These are phyloP conservation scores for Diarsia dahlii DNA, from an alignment of 2,888 invertebrate genomes.

Conservation along the genomic window DNA sequence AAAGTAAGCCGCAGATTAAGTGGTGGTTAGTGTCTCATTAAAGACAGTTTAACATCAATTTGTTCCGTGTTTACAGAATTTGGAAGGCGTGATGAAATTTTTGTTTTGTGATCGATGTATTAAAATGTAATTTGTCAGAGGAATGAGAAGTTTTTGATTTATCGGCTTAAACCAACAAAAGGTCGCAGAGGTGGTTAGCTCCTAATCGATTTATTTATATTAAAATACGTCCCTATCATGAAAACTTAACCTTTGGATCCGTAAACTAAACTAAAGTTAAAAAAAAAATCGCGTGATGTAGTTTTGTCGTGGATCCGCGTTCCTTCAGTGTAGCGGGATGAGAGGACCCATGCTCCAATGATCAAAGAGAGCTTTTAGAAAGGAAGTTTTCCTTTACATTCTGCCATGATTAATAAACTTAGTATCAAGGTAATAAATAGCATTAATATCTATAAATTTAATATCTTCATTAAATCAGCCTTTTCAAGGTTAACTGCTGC, in stretches of 20 bases:
- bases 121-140: constrained; percentile 36
- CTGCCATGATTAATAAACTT: not conserved
- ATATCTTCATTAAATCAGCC: not conserved
- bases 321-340: too few relatives aligned
- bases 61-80: constrained; percentile 42
- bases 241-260: too few relatives aligned
- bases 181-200: not conserved
- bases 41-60: constrained; percentile 50
- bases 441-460: not conserved
- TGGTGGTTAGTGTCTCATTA: constrained; percentile 59
- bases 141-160: constrained; percentile 18
- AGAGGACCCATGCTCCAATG: too few relatives aligned
- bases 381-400: not conserved
- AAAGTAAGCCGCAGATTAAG: constrained; percentile 64
- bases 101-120: constrained; percentile 25
- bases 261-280: too few relatives aligned
- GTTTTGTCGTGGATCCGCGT: too few relatives aligned
- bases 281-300: too few relatives aligned
- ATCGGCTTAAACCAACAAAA: constrained; percentile 7
- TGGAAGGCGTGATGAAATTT: constrained; percentile 29
- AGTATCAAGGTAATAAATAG: not conserved
- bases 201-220: constrained; percentile 15
- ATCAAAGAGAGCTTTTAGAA: not conserved
- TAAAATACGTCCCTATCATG: not conserved
- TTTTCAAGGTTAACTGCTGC: not conserved